These are phyloP conservation scores for Perizoma flavofasciatum DNA, from an alignment of 2,888 invertebrate genomes.

Conservation along the genomic window DNA sequence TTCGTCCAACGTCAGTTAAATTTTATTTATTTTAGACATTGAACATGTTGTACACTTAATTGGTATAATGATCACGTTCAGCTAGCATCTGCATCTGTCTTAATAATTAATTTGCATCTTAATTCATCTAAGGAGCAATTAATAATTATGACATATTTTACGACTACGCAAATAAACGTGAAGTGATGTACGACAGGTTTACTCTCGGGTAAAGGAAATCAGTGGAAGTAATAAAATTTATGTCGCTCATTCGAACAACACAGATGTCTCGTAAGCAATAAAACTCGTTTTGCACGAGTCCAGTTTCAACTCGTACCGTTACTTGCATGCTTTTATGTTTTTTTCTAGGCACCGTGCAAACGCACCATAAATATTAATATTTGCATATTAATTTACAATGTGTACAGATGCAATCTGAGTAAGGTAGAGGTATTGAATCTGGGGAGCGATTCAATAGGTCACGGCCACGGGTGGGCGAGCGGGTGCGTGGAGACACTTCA, in stretches of 20 bases:
- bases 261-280: constrained; percentile 2
- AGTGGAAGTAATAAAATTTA: constrained; percentile 6
- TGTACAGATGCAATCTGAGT: background rate
- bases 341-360: background rate
- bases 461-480: too few species aligned
- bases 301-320: background rate
- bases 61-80: background rate
- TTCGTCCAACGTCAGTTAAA: too few species aligned
- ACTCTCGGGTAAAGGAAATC: constrained; percentile 1
- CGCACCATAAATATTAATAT: background rate
- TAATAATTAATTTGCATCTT: constrained; percentile 3
- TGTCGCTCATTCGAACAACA: background rate
- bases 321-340: background rate
- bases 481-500: constrained; percentile 4
- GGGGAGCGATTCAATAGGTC: too few species aligned
- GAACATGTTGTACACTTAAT: background rate
- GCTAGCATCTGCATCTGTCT: background rate
- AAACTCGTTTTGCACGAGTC: constrained; percentile 3
- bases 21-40: background rate
- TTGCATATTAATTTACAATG: too few species aligned
- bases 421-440: background rate
- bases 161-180: background rate
- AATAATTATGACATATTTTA: constrained; percentile 2
- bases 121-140: background rate
- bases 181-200: background rate